phyloP scores from a whole-genome alignment of 2,888 invertebrate species.

The Tetanocera ferruginea region DNA sequence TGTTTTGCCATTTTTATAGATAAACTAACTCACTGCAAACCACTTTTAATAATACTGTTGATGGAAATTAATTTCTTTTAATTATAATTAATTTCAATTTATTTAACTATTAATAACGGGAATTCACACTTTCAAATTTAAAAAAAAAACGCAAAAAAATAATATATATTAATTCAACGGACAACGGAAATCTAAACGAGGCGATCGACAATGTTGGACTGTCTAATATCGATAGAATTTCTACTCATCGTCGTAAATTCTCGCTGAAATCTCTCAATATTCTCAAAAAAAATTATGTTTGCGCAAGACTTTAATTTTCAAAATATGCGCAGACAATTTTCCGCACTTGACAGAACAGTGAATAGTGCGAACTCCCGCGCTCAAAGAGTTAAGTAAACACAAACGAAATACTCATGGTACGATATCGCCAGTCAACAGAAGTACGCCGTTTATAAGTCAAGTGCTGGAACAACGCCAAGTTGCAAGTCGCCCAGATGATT shows the following conservation, averaged over 20 bases:
- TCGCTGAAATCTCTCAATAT: slow-evolving; percentile 23
- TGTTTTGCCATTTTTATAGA: slow-evolving; percentile 16
- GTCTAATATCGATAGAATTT: slow-evolving; percentile 39
- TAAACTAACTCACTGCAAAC: background rate
- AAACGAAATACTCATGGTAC: background rate
- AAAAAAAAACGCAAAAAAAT: background rate
- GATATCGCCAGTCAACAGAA: background rate
- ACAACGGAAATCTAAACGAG: slow-evolving; percentile 65
- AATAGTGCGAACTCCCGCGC: slow-evolving; percentile 10
- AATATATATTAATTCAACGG: slow-evolving; percentile 46
- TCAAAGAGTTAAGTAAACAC: background rate
- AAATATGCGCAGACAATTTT: slow-evolving; percentile 41
- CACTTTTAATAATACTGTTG: slow-evolving; percentile 9
- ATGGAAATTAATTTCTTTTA: slow-evolving; percentile 11
- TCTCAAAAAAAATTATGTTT: slow-evolving; percentile 26
- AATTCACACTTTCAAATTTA: slow-evolving; percentile 18
- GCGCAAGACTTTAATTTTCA: slow-evolving; percentile 37
- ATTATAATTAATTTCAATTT: slow-evolving; percentile 17
- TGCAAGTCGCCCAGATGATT: slow-evolving; percentile 1
- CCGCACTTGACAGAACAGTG: slow-evolving; percentile 26
- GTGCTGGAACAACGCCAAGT: slow-evolving; percentile 32
- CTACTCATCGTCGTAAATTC: slow-evolving; percentile 38
- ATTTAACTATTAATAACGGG: background rate
- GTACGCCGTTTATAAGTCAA: background rate
- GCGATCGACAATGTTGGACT: slow-evolving; percentile 68